These are phyloP conservation scores for Mesocricetus auratus DNA, from an alignment of 2,113 vertebrate species.

Conservation along the genomic window DNA sequence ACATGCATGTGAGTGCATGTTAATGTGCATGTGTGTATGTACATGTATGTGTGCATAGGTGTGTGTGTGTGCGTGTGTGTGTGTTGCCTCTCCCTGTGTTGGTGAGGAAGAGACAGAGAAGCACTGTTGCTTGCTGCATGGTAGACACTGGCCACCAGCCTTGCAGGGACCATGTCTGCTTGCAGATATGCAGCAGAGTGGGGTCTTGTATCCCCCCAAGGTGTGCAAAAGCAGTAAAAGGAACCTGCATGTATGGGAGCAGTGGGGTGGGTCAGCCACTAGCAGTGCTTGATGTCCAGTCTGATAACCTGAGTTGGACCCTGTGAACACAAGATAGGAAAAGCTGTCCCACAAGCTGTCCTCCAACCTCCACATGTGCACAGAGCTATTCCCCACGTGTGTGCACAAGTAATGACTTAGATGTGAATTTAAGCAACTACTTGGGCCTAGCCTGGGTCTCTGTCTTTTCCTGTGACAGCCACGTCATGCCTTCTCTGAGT, in stretches of 20 bases:
- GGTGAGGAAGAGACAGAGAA: no score
- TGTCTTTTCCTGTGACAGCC: rapidly evolving
- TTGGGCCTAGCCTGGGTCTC: rapidly evolving
- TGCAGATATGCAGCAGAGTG: rapidly evolving
- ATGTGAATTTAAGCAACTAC: no score
- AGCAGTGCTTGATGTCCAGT: no score
- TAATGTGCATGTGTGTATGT: background rate
- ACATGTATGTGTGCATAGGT: background rate
- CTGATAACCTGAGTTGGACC: background rate
- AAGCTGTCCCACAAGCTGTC: no score
- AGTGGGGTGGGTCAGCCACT: no score
- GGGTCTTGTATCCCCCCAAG: rapidly evolving
- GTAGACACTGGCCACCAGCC: background rate
- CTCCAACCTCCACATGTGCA: no score
- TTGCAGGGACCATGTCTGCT: no score
- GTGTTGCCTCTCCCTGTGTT: rapidly evolving
- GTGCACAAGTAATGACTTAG: background rate
- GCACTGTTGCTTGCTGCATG: rapidly evolving
- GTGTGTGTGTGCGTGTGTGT: background rate
- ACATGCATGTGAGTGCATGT: background rate
- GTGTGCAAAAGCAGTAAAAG: no score
- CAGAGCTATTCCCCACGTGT: no score
- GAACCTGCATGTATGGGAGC: background rate
- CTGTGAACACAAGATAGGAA: background rate
- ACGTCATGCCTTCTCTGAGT: rapidly evolving